A percentile compares a stretch with the other conserved stretches of the same genome.
Evolutionary conservation across 1,140 invertebrate species (phyloP).

Genomic region (Zaprionus camerounensis): DNA sequence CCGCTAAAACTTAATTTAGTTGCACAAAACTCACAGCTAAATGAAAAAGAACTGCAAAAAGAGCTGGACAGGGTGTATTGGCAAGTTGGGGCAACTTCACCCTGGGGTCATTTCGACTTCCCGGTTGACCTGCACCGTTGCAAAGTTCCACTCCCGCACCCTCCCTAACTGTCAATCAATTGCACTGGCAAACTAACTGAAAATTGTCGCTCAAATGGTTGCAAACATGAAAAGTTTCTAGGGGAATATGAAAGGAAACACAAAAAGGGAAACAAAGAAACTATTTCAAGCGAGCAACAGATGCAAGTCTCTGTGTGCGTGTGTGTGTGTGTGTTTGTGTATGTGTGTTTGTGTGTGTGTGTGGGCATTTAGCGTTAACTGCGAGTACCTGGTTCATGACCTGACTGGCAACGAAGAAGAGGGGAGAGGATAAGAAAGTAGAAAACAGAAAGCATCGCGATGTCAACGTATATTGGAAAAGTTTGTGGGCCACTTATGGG

Average conservation of each 20-base stretch:
- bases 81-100: background rate
- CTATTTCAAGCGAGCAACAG: background rate
- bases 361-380: constrained; percentile 18
- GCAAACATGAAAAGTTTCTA: constrained; percentile 42
- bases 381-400: constrained; percentile 9
- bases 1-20: too few relatives aligned
- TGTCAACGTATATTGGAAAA: constrained; percentile 49
- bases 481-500: constrained; percentile 49
- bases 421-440: background rate
- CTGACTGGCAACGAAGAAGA: background rate
- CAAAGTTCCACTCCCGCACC: background rate
- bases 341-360: constrained; percentile 8
- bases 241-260: background rate
- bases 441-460: background rate
- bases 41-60: too few relatives aligned
- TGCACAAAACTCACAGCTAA: too few relatives aligned
- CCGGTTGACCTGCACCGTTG: constrained; percentile 26
- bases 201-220: constrained; percentile 33
- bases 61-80: too few relatives aligned
- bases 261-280: background rate
- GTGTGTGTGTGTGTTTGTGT: background rate
- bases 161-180: constrained; percentile 29
- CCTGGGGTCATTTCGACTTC: constrained; percentile 4
- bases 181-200: constrained; percentile 18
- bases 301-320: background rate